Conservation (phyloP, 1,140 invertebrate species). For the Lanistes nyassanus region DNA sequence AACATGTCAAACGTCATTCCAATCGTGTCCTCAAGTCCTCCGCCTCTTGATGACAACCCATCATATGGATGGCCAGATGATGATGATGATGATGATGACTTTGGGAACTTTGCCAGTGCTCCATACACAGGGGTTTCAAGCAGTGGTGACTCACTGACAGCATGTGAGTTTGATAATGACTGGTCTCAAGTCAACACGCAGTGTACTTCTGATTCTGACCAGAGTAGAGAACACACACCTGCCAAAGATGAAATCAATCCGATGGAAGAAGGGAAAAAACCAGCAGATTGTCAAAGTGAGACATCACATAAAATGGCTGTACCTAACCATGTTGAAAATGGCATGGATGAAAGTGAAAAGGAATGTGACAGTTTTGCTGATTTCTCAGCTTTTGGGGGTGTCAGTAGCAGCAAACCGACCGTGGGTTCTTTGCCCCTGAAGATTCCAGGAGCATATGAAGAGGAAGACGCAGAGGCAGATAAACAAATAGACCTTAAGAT, state of each 20-base stretch:
- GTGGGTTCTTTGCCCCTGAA: constrained; percentile 13
- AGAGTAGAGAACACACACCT: neutral
- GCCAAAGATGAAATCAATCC: neutral
- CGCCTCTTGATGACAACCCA: constrained; percentile 47
- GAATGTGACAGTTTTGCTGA: constrained; percentile 40
- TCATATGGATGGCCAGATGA: constrained; percentile 36
- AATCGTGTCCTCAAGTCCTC: constrained; percentile 55
- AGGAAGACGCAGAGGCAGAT: neutral
- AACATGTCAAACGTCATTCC: constrained; percentile 56
- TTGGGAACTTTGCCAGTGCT: constrained; percentile 54
- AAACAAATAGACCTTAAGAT: neutral
- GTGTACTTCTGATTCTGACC: neutral
- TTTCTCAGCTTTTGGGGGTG: constrained; percentile 30
- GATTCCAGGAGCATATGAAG: neutral
- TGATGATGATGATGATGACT: constrained; percentile 55
- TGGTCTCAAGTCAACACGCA: constrained; percentile 2
- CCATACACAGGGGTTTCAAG: constrained; percentile 11
- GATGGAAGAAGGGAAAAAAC: neutral
- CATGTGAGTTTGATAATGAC: constrained; percentile 23
- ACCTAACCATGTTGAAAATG: neutral
- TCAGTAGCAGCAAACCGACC: constrained; percentile 11
- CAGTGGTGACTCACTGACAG: constrained; percentile 3
- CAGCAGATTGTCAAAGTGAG: neutral
- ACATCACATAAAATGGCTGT: neutral
- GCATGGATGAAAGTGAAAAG: constrained; percentile 13